Percentiles rank a stretch among this genome's conserved stretches.
These are phyloP conservation scores for Blomia tropicalis DNA, from an alignment of 2,888 invertebrate species.

Conservation along the genomic window DNA sequence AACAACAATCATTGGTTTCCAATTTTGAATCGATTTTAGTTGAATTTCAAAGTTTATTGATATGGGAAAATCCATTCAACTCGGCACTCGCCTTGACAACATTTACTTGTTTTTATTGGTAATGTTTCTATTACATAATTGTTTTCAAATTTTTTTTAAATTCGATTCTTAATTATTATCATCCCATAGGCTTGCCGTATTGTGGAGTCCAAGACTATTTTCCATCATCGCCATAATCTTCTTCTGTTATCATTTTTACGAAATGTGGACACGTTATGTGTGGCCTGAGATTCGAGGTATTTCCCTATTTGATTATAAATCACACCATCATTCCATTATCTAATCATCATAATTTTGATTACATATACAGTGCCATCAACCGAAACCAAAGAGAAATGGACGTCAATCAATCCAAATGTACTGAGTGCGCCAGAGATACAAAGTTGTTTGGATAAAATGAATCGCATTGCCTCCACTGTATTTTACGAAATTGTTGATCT, in stretches of 20 bases:
- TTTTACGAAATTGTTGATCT: slow-evolving; percentile 31
- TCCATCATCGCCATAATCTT: slow-evolving; percentile 27
- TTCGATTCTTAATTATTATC: neutral
- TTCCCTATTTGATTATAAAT: neutral
- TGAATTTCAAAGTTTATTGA: slow-evolving; percentile 35
- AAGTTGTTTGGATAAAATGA: slow-evolving; percentile 32
- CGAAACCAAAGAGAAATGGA: slow-evolving; percentile 31
- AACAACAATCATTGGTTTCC: neutral
- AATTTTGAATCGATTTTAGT: slow-evolving; percentile 35
- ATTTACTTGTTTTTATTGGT: slow-evolving; percentile 37
- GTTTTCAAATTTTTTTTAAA: slow-evolving; percentile 22
- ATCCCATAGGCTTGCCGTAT: slow-evolving; percentile 29
- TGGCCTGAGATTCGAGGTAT: slow-evolving; percentile 38
- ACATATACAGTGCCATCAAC: slow-evolving; percentile 28
- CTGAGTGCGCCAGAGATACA: slow-evolving; percentile 36
- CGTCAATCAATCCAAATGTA: slow-evolving; percentile 35
- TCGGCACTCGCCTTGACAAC: slow-evolving; percentile 34
- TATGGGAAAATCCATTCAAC: slow-evolving; percentile 36
- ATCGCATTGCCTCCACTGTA: slow-evolving; percentile 28
- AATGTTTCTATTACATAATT: slow-evolving; percentile 13
- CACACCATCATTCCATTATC: neutral
- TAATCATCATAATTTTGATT: slow-evolving; percentile 17
- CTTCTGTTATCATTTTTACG: slow-evolving; percentile 33
- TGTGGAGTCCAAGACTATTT: slow-evolving; percentile 28
- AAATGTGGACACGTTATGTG: slow-evolving; percentile 35